phyloP scores from a whole-genome alignment of 2,797 vertebrate genomes.

The Sebastes matsubarae region DNA sequence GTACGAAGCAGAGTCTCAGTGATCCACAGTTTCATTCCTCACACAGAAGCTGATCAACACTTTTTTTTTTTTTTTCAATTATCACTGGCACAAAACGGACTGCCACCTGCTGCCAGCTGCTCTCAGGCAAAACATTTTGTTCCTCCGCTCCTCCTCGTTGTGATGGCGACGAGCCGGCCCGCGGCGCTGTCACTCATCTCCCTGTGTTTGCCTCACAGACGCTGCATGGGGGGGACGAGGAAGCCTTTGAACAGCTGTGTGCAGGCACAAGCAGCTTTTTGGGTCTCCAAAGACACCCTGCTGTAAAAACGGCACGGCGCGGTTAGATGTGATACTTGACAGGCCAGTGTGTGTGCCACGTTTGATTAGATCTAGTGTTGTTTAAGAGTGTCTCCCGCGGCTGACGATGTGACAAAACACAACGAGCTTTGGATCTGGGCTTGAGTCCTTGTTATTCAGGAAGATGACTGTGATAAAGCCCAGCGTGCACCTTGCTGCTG shows the following conservation, averaged over 20 bases:
- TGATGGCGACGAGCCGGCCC: conserved; percentile 26
- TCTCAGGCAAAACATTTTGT: conserved; percentile 46
- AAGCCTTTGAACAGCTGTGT: conserved; percentile 33
- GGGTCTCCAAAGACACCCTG: conserved; percentile 18
- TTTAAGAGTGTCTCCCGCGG: conserved; percentile 27
- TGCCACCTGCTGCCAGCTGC: conserved; percentile 48
- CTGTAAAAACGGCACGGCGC: conserved; percentile 26
- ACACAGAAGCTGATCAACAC: conserved; percentile 36
- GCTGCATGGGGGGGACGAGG: conserved; percentile 1
- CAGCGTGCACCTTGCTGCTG: conserved; percentile 57
- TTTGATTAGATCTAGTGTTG: conserved; percentile 37
- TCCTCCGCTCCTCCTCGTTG: neutral
- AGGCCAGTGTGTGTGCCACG: conserved; percentile 10
- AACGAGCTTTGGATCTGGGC: conserved; percentile 32
- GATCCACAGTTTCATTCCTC: conserved; percentile 49
- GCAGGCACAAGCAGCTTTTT: conserved; percentile 18
- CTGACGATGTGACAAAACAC: conserved; percentile 34
- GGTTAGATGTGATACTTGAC: conserved; percentile 18
- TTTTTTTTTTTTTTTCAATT: conserved; percentile 18
- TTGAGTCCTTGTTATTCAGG: conserved; percentile 44
- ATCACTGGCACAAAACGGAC: conserved; percentile 37
- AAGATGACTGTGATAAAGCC: conserved; percentile 49
- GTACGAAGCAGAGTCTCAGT: conserved; percentile 41
- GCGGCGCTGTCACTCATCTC: conserved; percentile 38
- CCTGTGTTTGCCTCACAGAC: conserved; percentile 8